Evolutionary conservation across 2,113 vertebrate genomes (phyloP).

Genomic region (Xyliphius kryptos): DNA sequence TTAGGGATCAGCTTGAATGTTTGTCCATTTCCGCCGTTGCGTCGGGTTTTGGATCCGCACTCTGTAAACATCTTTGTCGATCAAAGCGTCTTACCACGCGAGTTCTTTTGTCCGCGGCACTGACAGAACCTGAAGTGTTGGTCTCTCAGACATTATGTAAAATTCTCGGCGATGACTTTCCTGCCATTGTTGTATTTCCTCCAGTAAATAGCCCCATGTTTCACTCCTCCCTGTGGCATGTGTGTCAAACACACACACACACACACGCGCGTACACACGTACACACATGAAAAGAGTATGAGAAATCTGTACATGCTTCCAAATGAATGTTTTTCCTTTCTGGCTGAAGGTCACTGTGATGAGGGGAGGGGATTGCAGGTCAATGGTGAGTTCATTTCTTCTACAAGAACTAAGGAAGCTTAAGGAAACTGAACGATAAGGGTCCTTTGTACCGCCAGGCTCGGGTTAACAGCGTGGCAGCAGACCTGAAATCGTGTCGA

Average conservation of each 20-base stretch:
- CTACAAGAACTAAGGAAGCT: no score
- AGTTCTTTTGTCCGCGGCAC: conserved; percentile 17
- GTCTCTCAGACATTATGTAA: conserved; percentile 34
- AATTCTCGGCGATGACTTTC: conserved; percentile 53
- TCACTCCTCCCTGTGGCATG: conserved; percentile 50
- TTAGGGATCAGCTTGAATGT: not conserved
- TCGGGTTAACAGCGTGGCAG: no score
- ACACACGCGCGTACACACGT: not conserved
- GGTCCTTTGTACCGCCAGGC: no score
- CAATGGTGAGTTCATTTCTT: no score
- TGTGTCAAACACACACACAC: not conserved
- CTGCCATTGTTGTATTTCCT: conserved; percentile 65
- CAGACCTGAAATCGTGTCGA: no score
- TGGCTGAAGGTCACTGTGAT: no score
- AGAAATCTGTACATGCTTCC: not conserved
- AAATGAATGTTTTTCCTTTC: no score
- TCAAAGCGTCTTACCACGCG: conserved; percentile 34
- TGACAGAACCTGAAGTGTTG: conserved; percentile 48
- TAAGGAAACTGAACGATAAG: no score
- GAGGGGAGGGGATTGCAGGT: no score
- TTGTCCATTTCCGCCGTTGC: not conserved
- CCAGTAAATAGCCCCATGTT: conserved; percentile 54
- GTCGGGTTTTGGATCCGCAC: not conserved
- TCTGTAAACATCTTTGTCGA: not conserved
- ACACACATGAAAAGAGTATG: not conserved